phyloP scores from a whole-genome alignment of 2,888 invertebrate genomes.

The Gnatocerus cornutus region DNA sequence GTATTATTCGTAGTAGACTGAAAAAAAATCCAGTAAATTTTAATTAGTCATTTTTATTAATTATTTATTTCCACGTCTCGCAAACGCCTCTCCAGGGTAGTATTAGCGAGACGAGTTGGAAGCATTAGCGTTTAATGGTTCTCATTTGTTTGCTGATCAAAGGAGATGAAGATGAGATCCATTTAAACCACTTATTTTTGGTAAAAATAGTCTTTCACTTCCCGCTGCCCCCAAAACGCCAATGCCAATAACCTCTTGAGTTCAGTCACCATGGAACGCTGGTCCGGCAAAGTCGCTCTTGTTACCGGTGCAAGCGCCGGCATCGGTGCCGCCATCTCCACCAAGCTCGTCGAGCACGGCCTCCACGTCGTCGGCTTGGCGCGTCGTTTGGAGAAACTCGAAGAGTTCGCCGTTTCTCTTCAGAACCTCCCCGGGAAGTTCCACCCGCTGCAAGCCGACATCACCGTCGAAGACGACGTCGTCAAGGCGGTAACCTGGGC shows the following conservation, averaged over 20 bases:
- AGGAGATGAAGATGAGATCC: no score
- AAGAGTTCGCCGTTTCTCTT: no score
- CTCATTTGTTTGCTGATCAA: no score
- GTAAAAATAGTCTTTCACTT: no score
- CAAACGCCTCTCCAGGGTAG: no score
- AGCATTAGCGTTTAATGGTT: no score
- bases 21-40: no score
- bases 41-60: no score
- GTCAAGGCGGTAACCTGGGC: slow-evolving; percentile 64
- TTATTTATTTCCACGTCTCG: no score
- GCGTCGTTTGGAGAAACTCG: slow-evolving; percentile 54
- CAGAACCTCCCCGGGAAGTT: slow-evolving; percentile 61
- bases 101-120: no score
- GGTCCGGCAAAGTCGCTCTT: slow-evolving; percentile 76
- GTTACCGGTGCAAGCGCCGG: slow-evolving; percentile 79
- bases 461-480: slow-evolving; percentile 65
- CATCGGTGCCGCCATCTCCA: slow-evolving; percentile 74
- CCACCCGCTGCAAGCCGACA: slow-evolving; percentile 64
- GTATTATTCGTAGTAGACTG: no score
- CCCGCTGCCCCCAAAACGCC: no score
- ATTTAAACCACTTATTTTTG: neutral
- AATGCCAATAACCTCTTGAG: neutral
- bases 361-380: slow-evolving; percentile 68
- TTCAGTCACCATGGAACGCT: slow-evolving; percentile 73
- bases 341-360: slow-evolving; percentile 71